Conservation (phyloP, 2,888 invertebrate genomes). For the Byasa hedistus region DNA sequence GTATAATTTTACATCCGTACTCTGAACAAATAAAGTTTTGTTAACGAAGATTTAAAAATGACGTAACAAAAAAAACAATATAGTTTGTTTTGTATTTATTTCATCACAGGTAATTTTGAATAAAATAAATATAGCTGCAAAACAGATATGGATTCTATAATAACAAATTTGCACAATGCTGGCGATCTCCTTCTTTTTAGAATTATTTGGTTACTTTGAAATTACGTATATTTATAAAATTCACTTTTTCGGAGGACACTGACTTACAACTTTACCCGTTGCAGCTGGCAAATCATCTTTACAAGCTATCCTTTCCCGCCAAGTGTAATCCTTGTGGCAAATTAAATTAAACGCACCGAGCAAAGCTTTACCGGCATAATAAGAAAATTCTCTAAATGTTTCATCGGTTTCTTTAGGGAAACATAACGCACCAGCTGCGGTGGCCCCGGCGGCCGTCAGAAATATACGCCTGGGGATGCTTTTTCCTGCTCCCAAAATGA, state of each 20-base stretch:
- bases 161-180: no score
- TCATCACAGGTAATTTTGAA: no score
- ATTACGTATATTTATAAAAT: neutral
- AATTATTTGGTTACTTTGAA: neutral
- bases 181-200: neutral
- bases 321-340: slow-evolving; percentile 38
- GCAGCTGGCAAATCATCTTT: slow-evolving; percentile 44
- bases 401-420: slow-evolving; percentile 61
- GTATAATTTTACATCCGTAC: no score
- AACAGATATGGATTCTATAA: no score
- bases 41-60: no score
- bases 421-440: slow-evolving; percentile 50
- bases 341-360: slow-evolving; percentile 41
- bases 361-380: slow-evolving; percentile 35
- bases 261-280: slow-evolving; percentile 26
- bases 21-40: no score
- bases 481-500: slow-evolving; percentile 36
- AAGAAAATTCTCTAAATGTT: slow-evolving; percentile 42
- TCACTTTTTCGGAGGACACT: slow-evolving; percentile 38
- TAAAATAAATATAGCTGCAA: no score
- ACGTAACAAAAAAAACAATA: no score
- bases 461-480: slow-evolving; percentile 41
- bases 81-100: no score
- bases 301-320: slow-evolving; percentile 50
- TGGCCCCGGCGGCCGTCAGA: slow-evolving; percentile 43